Evolutionary conservation across 2,113 vertebrate species (phyloP), one percentile per base, ranked within the genome.

Genomic region (Trogon surrucura): DNA sequence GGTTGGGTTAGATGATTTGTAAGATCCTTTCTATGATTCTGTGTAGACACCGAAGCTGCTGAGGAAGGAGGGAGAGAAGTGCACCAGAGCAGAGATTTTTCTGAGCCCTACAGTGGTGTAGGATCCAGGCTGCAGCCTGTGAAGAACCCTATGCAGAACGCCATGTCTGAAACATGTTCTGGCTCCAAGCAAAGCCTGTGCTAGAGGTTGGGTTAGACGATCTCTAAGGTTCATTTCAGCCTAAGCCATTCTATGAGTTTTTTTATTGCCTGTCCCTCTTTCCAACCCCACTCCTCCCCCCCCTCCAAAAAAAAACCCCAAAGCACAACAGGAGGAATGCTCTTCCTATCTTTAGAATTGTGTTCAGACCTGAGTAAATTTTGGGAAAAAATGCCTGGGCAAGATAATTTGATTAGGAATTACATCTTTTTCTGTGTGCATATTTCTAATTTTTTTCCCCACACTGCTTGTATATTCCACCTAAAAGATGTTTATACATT

Each of bases 201-300:
- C 10, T 41, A 41, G 41, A 41, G 41, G 41, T 41, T 41, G 41
- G 41, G 41, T 41, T 41, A 41, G 41, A 41, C 13, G 41, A 41
- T 41, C 41, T 41, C 41, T 41, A 11, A 41, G 41, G 41, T 41
- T 11, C 41, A 41, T 41, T 41, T 41, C 41, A 41, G 13, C 41
- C 41, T 41, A 41, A 41, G 41, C 41, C 41, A 41, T 41, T 41
- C 41, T 41, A 41, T 41, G 41, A 17, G 14, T 41, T 70, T 30
- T 64, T n/a, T 80, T 19, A 26, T 56, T 41, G 5, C 5, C 14
- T 0, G 1, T 11, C 10, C 5, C 6, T 4, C 17, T 5, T 0
- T 1, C 3, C 2, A 3, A 11, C 7, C 5, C 14, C 0, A 2
- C 11, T 8, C 5, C 7, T 4, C 12, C 7, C 0, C 1, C 3